Percentiles rank a stretch among this genome's conserved stretches.
Evolutionary conservation across 2,113 vertebrate species (phyloP).

Genomic region (Cervus canadensis): DNA sequence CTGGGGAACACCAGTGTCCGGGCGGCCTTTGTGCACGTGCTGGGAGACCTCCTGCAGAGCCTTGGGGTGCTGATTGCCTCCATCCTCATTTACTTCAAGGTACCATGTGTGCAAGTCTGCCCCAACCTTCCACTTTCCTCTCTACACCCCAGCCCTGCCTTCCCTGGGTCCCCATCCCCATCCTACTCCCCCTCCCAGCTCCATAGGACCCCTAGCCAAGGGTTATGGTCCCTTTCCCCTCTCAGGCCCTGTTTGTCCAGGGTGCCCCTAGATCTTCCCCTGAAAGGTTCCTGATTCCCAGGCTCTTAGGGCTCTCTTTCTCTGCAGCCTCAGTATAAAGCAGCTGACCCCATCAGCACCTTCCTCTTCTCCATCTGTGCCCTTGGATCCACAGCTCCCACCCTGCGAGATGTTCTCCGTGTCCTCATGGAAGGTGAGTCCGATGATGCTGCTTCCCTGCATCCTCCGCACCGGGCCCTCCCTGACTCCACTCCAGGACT

Average conservation of each 20-base stretch:
- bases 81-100: conserved; percentile 95
- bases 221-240: background rate
- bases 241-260: background rate
- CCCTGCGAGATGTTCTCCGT: conserved; percentile 93
- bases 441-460: background rate
- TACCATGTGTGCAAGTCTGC: conserved; percentile 50
- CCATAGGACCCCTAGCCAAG: background rate
- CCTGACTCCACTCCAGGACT: background rate
- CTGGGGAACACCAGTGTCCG: conserved; percentile 92
- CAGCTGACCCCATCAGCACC: conserved; percentile 96
- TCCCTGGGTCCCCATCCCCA: background rate
- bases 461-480: background rate
- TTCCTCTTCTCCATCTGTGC: conserved; percentile 97
- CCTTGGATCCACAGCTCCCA: conserved; percentile 93
- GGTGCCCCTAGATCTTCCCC: background rate
- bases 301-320: background rate
- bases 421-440: conserved; percentile 95
- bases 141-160: background rate
- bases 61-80: conserved; percentile 93
- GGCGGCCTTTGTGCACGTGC: conserved; percentile 94
- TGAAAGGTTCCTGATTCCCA: background rate
- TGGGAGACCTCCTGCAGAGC: conserved; percentile 97
- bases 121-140: background rate
- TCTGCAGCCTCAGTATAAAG: conserved; percentile 94
- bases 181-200: background rate